Conservation (phyloP, 2,797 vertebrate species). For the Esox lucius region DNA sequence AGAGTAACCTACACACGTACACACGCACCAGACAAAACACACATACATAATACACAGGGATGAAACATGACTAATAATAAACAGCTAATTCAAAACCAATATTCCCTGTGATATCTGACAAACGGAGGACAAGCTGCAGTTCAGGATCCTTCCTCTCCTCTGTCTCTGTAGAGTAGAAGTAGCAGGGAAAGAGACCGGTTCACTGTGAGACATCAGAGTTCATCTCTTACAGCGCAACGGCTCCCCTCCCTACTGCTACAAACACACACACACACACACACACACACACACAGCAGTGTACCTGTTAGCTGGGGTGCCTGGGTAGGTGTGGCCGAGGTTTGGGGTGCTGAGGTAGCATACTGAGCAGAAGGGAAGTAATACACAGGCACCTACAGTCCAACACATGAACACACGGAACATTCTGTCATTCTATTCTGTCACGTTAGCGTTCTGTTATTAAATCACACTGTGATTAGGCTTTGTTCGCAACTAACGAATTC, state of each 20-base stretch:
- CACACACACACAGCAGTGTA: constrained; percentile 57
- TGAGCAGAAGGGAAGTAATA: constrained; percentile 87
- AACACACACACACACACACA: neutral
- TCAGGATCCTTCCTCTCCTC: neutral
- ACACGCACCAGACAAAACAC: neutral
- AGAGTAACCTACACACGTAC: constrained; percentile 76
- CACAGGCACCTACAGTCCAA: constrained; percentile 79
- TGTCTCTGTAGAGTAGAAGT: constrained; percentile 61
- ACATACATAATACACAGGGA: constrained; percentile 12
- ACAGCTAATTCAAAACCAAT: neutral
- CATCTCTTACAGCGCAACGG: constrained; percentile 99
- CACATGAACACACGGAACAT: neutral
- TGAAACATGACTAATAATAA: neutral
- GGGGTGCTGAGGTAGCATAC: constrained; percentile 92
- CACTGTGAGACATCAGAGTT: constrained; percentile 99
- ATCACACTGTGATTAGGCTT: too few relatives aligned
- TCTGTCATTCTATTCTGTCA: neutral
- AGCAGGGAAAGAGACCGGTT: constrained; percentile 99
- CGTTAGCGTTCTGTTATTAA: neutral
- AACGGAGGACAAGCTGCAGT: neutral
- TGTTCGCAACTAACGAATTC: too few relatives aligned
- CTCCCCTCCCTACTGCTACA: constrained; percentile 87
- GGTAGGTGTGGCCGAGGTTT: constrained; percentile 80
- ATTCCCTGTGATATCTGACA: neutral
- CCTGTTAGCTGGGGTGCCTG: constrained; percentile 77